These are phyloP conservation scores for Phrixothrix hirtus DNA, from an alignment of 2,888 invertebrate genomes.

Conservation along the genomic window DNA sequence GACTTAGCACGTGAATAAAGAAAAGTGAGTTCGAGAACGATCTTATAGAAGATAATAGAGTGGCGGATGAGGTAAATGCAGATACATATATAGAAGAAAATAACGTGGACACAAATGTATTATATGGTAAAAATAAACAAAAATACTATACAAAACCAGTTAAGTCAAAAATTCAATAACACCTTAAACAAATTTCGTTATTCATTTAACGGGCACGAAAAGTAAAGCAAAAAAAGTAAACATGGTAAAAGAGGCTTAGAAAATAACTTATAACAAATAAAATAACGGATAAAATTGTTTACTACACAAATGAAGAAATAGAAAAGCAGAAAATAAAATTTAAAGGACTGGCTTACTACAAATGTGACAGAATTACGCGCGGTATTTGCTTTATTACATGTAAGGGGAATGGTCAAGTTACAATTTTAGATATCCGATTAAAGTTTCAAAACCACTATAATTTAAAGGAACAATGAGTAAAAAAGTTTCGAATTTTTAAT, in stretches of 20 bases:
- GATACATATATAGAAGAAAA: too few relatives aligned
- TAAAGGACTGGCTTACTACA: background rate
- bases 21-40: too few relatives aligned
- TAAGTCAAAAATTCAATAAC: background rate
- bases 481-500: background rate
- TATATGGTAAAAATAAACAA: too few relatives aligned
- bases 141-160: too few relatives aligned
- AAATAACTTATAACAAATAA: background rate
- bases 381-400: background rate
- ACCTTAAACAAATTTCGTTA: background rate
- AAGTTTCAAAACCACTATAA: background rate
- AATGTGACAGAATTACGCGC: background rate
- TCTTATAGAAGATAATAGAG: too few relatives aligned
- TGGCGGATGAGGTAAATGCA: too few relatives aligned
- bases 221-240: background rate
- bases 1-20: too few relatives aligned
- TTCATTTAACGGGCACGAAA: background rate
- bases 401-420: background rate
- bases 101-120: too few relatives aligned
- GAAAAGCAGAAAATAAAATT: background rate
- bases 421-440: background rate
- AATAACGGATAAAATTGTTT: background rate
- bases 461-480: background rate
- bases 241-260: background rate
- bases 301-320: too few relatives aligned